Base-by-base conservation (phyloP, 2,113 vertebrate genomes). In the Anser cygnoides region DNA sequence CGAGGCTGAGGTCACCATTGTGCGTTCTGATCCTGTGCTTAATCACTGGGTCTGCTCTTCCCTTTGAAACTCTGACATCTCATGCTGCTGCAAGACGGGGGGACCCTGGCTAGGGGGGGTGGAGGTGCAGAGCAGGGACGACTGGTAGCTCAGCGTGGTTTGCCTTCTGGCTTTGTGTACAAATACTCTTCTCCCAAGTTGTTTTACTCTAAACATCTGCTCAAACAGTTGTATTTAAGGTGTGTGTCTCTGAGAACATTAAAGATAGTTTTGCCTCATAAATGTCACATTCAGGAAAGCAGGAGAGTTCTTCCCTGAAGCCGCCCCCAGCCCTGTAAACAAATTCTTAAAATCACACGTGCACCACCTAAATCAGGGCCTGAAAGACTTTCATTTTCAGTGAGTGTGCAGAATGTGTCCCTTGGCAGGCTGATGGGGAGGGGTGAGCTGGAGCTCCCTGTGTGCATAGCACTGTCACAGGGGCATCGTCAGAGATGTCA, bases 391-490 rank as follows among this genome's bases (percentile, higher is more conserved):
- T 12, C 0, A 7, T 33, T 57, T 35, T 13, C 19, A 11, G 41
- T 6, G 46, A 33, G 41, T 3, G 25, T 43, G 15, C 1, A 28
- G 29, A 16, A 9, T 5, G 2, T 6, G 22, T 22, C 35, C 57
- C 54, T 49, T 10, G 0, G 2, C n/a, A 20, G 19, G 20, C n/a
- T 14, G 35, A 52, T 13, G 1, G 26, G n/a, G 35, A 25, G 21
- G 15, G 12, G 10, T 0, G 11, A 59, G 41, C 39, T 26, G 63
- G 46, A 80, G 58, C 49, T 91, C 43, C 41, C 43, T 5, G n/a
- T 5, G 66, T 6, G 46, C 52, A 1, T 17, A 1, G 22, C 52
- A 23, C 11, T 3, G 18, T 1, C 12, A 0, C 3, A 0, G 52
- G 43, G 26, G 23, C 37, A 20, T 3, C 41, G 37, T 13, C 5